Evolutionary conservation across 2,113 vertebrate species (phyloP).

Genomic region (Nesogale talazaci): DNA sequence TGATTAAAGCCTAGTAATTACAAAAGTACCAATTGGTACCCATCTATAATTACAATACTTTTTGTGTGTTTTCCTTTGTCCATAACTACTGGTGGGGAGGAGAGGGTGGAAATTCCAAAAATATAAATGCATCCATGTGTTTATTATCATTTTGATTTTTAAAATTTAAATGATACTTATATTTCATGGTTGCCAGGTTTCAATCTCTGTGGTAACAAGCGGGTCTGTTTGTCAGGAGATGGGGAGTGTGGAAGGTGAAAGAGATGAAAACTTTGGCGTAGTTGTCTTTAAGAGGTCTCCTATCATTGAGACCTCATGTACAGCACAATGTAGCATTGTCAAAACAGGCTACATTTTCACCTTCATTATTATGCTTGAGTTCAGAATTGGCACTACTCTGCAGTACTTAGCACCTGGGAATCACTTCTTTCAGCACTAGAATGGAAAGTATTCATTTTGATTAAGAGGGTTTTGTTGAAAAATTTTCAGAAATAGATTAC

Average conservation of each 20-base stretch:
- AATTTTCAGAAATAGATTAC: not conserved
- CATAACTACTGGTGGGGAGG: not conserved
- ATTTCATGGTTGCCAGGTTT: not conserved
- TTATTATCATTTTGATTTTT: not conserved
- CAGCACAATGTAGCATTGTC: not conserved
- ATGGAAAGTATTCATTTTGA: not conserved
- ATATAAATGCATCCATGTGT: not conserved
- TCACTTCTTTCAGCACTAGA: not conserved
- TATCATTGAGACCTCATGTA: not conserved
- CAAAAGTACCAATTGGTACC: not conserved
- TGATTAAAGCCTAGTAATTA: slow-evolving; percentile 42
- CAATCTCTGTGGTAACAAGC: not conserved
- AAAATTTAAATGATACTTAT: not conserved
- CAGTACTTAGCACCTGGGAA: not conserved
- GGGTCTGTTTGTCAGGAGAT: not conserved
- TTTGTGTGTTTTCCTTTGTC: not conserved
- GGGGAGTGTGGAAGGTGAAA: not conserved
- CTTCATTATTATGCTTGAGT: not conserved
- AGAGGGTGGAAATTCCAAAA: not conserved
- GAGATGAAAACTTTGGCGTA: too few species aligned
- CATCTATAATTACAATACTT: slow-evolving; percentile 5
- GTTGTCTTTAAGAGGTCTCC: not conserved
- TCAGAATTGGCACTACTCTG: not conserved
- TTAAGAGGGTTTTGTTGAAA: not conserved
- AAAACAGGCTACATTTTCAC: not conserved